Evolutionary conservation across 2,113 vertebrate genomes (phyloP).

Genomic region (Python bivittatus): DNA sequence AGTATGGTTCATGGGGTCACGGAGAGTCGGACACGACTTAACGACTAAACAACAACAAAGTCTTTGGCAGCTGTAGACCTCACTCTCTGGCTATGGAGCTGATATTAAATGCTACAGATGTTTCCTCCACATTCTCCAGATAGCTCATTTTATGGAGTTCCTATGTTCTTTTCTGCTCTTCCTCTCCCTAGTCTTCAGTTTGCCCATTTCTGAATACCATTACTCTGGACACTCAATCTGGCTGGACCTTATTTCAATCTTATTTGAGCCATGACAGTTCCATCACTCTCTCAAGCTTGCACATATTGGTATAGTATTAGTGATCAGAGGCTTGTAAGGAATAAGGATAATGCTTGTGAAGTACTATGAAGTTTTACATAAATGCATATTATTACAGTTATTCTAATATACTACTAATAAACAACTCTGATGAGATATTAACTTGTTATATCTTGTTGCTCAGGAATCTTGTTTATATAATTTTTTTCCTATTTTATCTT

Average conservation of each 20-base stretch:
- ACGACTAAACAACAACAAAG: too few species aligned
- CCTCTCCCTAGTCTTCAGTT: background rate
- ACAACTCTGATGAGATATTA: background rate
- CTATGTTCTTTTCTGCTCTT: background rate
- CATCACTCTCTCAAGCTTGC: background rate
- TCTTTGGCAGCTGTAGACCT: background rate
- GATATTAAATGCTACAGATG: background rate
- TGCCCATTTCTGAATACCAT: background rate
- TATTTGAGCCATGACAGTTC: background rate
- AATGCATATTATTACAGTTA: background rate
- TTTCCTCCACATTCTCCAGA: background rate
- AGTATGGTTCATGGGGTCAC: too few species aligned
- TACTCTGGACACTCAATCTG: background rate
- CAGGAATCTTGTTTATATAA: conserved; percentile 16
- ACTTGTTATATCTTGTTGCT: background rate
- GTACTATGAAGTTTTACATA: background rate
- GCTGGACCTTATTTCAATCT: background rate
- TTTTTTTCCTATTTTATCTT: conserved; percentile 65
- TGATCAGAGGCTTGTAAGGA: background rate
- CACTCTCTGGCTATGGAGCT: background rate
- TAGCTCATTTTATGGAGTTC: too few species aligned
- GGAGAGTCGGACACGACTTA: too few species aligned
- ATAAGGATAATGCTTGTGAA: background rate
- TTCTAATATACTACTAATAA: background rate
- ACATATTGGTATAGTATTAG: background rate